Conservation (phyloP, 2,888 invertebrate genomes). For the Caenorhabditis angaria region DNA sequence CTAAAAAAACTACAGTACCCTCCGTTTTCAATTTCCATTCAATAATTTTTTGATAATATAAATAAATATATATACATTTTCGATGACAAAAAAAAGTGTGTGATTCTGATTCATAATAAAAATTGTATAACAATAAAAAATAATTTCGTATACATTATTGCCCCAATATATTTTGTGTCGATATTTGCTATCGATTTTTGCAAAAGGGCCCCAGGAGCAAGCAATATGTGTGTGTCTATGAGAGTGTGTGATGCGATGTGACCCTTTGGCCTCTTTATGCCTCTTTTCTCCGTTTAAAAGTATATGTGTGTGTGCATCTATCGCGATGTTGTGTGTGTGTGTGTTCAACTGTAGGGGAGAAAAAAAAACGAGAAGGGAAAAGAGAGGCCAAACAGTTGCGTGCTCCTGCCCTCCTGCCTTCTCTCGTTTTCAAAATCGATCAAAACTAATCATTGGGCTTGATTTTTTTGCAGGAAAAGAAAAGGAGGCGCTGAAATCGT, state of each 20-base stretch:
- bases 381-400: not conserved
- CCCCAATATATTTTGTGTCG: too few species aligned
- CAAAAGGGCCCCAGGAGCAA: too few species aligned
- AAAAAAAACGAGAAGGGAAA: not conserved
- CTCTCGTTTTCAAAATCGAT: not conserved
- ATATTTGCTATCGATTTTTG: too few species aligned
- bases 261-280: not conserved
- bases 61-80: too few species aligned
- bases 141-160: too few species aligned
- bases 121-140: too few species aligned
- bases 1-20: too few species aligned
- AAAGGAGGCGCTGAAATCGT: conserved; percentile 3
- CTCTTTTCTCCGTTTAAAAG: not conserved
- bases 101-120: too few species aligned
- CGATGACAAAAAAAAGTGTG: too few species aligned
- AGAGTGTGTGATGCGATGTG: too few species aligned
- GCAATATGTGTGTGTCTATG: not conserved
- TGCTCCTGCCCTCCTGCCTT: not conserved
- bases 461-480: conserved; percentile 18
- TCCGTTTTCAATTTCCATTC: too few species aligned
- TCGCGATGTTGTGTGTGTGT: conserved; percentile 2
- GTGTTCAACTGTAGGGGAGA: conserved; percentile 1
- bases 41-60: too few species aligned
- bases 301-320: not conserved
- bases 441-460: not conserved